Base-by-base conservation (phyloP, 53 echinoderm and acorn worm genomes). In the Arbacia lixula region DNA sequence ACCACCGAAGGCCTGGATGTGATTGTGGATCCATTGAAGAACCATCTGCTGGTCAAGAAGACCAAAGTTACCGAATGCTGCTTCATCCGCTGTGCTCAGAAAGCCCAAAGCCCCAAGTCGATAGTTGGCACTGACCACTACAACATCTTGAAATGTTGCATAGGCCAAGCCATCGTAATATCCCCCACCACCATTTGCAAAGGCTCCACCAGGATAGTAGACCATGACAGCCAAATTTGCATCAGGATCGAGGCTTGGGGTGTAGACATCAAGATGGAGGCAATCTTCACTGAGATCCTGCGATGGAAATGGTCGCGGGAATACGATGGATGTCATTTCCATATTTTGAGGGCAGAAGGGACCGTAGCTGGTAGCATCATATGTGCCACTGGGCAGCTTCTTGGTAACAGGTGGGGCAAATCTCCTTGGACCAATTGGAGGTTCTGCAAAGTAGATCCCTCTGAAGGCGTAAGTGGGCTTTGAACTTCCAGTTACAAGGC, bases 91-190 rank as follows among this genome's bases (percentile, higher is more conserved):
- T 16, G 93, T 93, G 37, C 91, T 87, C 14, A 94, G 49, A 42
- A 87, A 94, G 20, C 97, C 97, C 31, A 96, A 36, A 3, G 93
- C 91, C 42, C 97, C 97, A 11, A 96, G 38, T 14, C 97, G 62
- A 33, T 91, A 93, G 25, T 96, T 96, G 16, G 94, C 72, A 1
- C 89, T 72, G 17, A 96, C 97, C 17, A 93, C 86, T 17, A 96
- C 87, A 4, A 96, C 93, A 51, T 93, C 88, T 66, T 96, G 97
- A 34, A 74, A 88, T 25, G 89, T 72, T 4, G 97, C 93, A 22
- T 89, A 84, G 33, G 91, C 83, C 49, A 88, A 84, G 30, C 93
- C 91, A 79, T 93, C 93, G 57, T 91, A 93, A 35, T 85, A 72
- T 33, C 87, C 85, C 22, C 83, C 89, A 21, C 87, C 91, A 34